Conservation (phyloP, 2,113 vertebrate genomes). For the Pungitius pungitius region DNA sequence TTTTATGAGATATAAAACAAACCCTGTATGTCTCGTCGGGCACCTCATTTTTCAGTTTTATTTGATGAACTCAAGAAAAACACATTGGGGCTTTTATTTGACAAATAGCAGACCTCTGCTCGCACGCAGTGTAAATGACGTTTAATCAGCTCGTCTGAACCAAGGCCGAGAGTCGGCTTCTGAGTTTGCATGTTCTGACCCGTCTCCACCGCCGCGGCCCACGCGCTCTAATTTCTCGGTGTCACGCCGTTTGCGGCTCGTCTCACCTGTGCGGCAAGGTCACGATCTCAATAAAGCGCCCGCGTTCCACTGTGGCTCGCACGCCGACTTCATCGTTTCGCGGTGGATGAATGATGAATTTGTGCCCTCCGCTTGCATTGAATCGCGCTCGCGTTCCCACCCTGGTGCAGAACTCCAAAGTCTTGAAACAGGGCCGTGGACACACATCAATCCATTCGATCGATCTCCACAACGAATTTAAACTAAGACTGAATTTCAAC, state of each 20-base stretch:
- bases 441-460: neutral
- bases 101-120: conserved; percentile 17
- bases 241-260: neutral
- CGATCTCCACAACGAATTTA: too few relatives aligned
- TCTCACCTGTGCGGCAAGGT: neutral
- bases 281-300: neutral
- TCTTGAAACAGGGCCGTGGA: neutral
- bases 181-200: too few relatives aligned
- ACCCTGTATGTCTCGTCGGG: neutral
- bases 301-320: neutral
- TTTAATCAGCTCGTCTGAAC: neutral
- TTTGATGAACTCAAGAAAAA: too few relatives aligned
- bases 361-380: neutral
- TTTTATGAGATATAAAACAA: neutral
- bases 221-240: too few relatives aligned
- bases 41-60: too few relatives aligned
- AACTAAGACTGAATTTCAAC: too few relatives aligned
- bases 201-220: too few relatives aligned
- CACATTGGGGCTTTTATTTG: too few relatives aligned
- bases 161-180: neutral
- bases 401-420: neutral
- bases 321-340: neutral
- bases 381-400: neutral
- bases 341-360: too few relatives aligned
- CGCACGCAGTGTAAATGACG: neutral